Evolutionary conservation across 2,113 vertebrate species (phyloP), one percentile per base, ranked within the genome.

Genomic region (Colistium nudipinnis): DNA sequence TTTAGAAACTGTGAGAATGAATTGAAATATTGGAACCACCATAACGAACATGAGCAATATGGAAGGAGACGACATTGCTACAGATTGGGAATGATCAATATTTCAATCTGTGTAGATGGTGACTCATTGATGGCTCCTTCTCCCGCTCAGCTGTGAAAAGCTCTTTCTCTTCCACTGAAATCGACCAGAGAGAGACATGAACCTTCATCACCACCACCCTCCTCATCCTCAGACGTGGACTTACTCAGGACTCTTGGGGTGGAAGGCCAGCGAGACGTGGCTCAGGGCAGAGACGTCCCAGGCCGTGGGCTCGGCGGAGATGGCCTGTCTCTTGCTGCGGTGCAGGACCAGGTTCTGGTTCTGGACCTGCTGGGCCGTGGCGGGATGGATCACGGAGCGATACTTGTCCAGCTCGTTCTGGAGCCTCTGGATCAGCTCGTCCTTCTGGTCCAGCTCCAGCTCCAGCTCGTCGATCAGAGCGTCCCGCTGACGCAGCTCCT

Each of bases 341-440:
- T 95, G 95, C 78, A 95, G 91, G 78, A 91, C 92, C 1, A 85
- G 70, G 87, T 64, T 94, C 57, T 88, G 95, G 83, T 93, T 95
- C 88, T 85, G 82, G 64, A 95, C 95, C 90, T 88, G 88, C 52
- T 89, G 88, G 13, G 76, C 88, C 17, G 96, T 97, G 87, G 96
- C 96, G 3, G 97, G 97, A 60, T 92, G 93, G 88, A 98, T 95
- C 41, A 98, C 96, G 0, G 96, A 98, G 60, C 97, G 95, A 87
- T 98, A 99, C 92, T 98, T 98, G 89, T 99, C 97, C 91, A 99
- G 93, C 85, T 99, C 97, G 61, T 95, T 98, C 87, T 98, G 97
- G 62, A 99, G 94, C 85, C 94, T 94, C 92, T 98, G 97, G 87
- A 99, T 99, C 89, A 99, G 90, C 87, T 99, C 97, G 68, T 99